These are phyloP conservation scores for Hecatera dysodea DNA, from an alignment of 2,888 invertebrate genomes.

Conservation along the genomic window DNA sequence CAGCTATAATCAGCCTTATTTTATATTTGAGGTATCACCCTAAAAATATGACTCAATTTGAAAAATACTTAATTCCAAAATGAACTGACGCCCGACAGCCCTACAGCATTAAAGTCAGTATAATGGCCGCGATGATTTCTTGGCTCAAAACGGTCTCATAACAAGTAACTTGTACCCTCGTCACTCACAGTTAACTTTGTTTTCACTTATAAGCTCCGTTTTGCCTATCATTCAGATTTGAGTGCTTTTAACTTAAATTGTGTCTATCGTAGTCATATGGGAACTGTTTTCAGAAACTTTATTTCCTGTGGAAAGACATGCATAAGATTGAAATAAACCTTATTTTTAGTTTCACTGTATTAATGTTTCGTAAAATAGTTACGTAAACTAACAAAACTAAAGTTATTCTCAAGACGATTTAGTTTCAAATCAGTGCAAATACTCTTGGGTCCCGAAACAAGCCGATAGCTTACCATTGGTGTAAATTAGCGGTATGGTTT, in stretches of 20 bases:
- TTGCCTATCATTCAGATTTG: slow-evolving; percentile 58
- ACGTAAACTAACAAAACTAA: background rate
- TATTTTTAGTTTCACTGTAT: background rate
- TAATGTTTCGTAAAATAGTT: background rate
- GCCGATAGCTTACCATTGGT: slow-evolving; percentile 66
- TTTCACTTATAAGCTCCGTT: slow-evolving; percentile 77
- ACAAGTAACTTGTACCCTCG: slow-evolving; percentile 81
- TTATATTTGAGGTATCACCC: too few species aligned
- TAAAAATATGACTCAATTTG: background rate
- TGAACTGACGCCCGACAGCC: slow-evolving; percentile 69
- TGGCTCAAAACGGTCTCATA: slow-evolving; percentile 83
- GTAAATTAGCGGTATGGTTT: slow-evolving; percentile 85
- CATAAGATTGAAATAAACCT: background rate
- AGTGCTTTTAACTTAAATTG: slow-evolving; percentile 49
- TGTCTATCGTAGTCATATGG: slow-evolving; percentile 37
- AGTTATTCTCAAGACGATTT: background rate
- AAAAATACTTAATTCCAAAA: slow-evolving; percentile 1
- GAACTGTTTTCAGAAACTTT: slow-evolving; percentile 20
- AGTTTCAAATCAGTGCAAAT: slow-evolving; percentile 37
- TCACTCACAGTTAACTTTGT: slow-evolving; percentile 82
- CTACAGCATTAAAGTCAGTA: slow-evolving; percentile 71
- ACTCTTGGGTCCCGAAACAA: slow-evolving; percentile 42
- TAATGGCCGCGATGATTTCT: slow-evolving; percentile 87
- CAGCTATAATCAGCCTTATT: background rate
- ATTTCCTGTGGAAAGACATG: background rate